These are phyloP conservation scores for Plagodis pulveraria DNA, from an alignment of 2,888 invertebrate genomes.

Conservation along the genomic window DNA sequence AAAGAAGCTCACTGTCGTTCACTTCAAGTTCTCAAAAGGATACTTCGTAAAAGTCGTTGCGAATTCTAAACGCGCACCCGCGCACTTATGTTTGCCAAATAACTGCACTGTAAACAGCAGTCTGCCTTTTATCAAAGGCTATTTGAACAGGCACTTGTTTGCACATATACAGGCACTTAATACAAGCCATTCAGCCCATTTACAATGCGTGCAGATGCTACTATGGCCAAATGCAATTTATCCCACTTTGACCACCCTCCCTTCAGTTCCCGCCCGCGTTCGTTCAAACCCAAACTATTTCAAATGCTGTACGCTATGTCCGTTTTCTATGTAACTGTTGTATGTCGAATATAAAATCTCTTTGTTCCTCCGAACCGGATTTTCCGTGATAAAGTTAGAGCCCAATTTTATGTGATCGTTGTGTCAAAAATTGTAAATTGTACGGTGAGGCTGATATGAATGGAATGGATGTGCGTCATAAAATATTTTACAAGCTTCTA, in stretches of 20 bases:
- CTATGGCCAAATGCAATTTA: constrained; percentile 34
- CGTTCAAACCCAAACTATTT: constrained; percentile 3
- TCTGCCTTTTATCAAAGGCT: constrained; percentile 32
- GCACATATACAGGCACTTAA: constrained; percentile 17
- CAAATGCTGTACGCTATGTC: constrained; percentile 16
- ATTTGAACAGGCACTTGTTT: constrained; percentile 25
- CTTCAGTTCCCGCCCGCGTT: constrained; percentile 8
- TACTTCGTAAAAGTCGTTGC: constrained; percentile 5
- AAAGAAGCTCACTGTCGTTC: too few relatives aligned
- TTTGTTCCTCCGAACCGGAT: constrained; percentile 18
- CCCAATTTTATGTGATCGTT: constrained; percentile 26
- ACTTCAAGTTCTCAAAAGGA: constrained; percentile 5
- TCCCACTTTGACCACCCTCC: constrained; percentile 29
- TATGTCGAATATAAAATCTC: constrained; percentile 34
- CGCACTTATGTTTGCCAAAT: constrained; percentile 35
- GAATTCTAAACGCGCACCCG: constrained; percentile 7
- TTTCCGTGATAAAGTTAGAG: constrained; percentile 30
- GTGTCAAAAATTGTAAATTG: constrained; percentile 32
- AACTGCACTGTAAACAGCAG: constrained; percentile 32
- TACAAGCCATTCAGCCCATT: constrained; percentile 30
- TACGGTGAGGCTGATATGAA: constrained; percentile 27
- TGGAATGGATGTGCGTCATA: constrained; percentile 24
- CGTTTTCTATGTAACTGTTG: constrained; percentile 34
- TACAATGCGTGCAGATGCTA: constrained; percentile 31
- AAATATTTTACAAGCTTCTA: constrained; percentile 26